Percentiles rank a stretch among this genome's conserved stretches.
These are phyloP conservation scores for Drosophila navojoa DNA, from an alignment of 1,140 invertebrate species.

Conservation along the genomic window DNA sequence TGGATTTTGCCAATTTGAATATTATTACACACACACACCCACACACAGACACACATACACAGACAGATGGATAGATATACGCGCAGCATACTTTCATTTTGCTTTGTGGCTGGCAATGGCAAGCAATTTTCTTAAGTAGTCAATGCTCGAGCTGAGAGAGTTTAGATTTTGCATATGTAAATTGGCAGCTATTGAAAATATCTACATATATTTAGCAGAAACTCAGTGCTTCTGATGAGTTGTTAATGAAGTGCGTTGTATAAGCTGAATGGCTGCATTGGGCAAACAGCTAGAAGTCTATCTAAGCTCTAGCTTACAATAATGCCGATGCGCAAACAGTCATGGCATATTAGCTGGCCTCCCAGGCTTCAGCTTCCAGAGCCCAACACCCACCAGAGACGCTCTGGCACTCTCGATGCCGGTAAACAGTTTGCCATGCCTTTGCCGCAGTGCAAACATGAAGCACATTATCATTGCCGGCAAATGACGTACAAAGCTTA, in stretches of 20 bases:
- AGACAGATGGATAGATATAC: not conserved
- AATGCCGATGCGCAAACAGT: slow-evolving; percentile 76
- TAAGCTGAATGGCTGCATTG: slow-evolving; percentile 47
- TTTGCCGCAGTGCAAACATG: slow-evolving; percentile 71
- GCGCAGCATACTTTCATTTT: slow-evolving; percentile 48
- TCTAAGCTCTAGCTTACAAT: slow-evolving; percentile 49
- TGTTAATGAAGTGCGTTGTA: slow-evolving; percentile 72
- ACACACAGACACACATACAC: slow-evolving; percentile 39
- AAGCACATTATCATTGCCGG: slow-evolving; percentile 77
- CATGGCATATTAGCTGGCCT: slow-evolving; percentile 56
- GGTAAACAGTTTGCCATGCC: slow-evolving; percentile 49
- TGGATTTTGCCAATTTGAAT: slow-evolving; percentile 81
- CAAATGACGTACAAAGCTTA: slow-evolving; percentile 81
- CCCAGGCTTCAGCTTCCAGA: not conserved
- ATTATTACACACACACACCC: slow-evolving; percentile 73
- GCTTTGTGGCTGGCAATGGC: slow-evolving; percentile 39
- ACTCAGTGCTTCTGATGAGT: slow-evolving; percentile 42
- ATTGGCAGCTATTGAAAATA: slow-evolving; percentile 42
- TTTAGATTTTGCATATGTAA: slow-evolving; percentile 74
- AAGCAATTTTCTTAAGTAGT: slow-evolving; percentile 81
- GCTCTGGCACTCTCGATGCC: slow-evolving; percentile 10
- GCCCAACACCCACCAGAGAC: not conserved
- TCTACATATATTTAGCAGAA: slow-evolving; percentile 13
- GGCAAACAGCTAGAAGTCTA: slow-evolving; percentile 4
- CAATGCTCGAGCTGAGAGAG: slow-evolving; percentile 29